Evolutionary conservation across 2,888 invertebrate species (phyloP), one percentile per base, ranked within the genome.

Genomic region (Chesias legatella): DNA sequence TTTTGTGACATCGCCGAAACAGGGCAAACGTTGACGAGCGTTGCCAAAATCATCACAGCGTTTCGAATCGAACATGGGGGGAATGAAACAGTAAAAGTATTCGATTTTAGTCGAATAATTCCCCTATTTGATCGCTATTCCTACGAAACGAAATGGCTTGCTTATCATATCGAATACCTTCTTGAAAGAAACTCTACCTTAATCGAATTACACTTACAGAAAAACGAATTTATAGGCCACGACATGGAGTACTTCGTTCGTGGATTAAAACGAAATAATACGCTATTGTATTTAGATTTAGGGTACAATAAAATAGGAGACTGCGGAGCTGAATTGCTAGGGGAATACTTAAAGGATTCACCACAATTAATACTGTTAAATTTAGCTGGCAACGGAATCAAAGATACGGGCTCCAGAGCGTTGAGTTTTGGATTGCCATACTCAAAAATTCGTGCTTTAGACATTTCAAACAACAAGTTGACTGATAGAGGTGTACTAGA

Each of bases 221-320:
- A 92, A 55, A 90, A 89, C 50, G 76, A 88, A 58, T 89, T 92
- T 22, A 82, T 86, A 7, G 89, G 90, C 0, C 92, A 92, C 41
- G 92, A 92, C 54, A 70, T 92, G 25, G 91, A 91, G 49, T 82
- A 82, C 39, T 70, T 92, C 41, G 61, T 85, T 3, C 60, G 81
- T 28, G 91, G 91, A 4, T 70, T 91, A 29, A 63, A 72, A 7
- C 53, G 58, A 1, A 92, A 92, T 56, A 73, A 62, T 1, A 83
- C 89, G 0, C 58, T 93, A n/a, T 51, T 86, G 9, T 79, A 91
- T 35, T 63, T 93, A 17, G 91, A 93, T 73, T 63, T 93, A 7
- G 89, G 85, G 0, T 90, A 78, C 40, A 93, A 93, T 51, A 84
- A 76, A 47, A 89, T 93, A 8, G 91, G 90, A 0, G 90, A 91